Conservation (phyloP, 2,113 vertebrate genomes). For the Crotalus viridis region DNA sequence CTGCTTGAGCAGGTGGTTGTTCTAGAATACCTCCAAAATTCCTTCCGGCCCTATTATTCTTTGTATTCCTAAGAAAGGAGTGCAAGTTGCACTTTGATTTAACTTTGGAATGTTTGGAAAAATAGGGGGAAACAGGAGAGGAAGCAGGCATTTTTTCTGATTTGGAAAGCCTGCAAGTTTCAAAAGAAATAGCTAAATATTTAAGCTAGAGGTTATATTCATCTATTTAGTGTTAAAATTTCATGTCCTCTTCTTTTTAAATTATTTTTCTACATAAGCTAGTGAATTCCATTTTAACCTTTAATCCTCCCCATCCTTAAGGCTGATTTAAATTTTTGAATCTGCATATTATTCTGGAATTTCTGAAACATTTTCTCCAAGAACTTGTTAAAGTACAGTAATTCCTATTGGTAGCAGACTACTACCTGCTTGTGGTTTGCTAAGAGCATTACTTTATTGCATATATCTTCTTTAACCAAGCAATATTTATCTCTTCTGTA, state of each 20-base stretch:
- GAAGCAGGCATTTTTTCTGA: background rate
- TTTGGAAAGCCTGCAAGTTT: background rate
- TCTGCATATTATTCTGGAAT: background rate
- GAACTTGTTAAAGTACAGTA: background rate
- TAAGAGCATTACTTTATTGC: background rate
- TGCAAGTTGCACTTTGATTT: background rate
- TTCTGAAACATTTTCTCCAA: background rate
- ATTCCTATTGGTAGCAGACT: background rate
- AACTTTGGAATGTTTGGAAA: background rate
- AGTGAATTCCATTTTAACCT: background rate
- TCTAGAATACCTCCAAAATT: too few relatives aligned
- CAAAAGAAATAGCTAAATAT: background rate
- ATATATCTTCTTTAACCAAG: background rate
- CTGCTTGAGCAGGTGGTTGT: too few relatives aligned
- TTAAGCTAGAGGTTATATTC: background rate
- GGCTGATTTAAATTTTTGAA: background rate
- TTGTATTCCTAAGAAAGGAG: background rate
- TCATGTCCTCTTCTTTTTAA: background rate
- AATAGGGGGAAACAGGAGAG: background rate
- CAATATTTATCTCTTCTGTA: background rate
- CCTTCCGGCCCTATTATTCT: background rate
- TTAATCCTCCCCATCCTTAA: background rate
- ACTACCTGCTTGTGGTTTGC: background rate
- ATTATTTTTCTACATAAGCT: background rate
- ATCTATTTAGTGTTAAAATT: background rate